Evolutionary conservation across 2,113 vertebrate genomes (phyloP), one percentile per base, ranked within the genome.

Genomic region (Cacatua alba): DNA sequence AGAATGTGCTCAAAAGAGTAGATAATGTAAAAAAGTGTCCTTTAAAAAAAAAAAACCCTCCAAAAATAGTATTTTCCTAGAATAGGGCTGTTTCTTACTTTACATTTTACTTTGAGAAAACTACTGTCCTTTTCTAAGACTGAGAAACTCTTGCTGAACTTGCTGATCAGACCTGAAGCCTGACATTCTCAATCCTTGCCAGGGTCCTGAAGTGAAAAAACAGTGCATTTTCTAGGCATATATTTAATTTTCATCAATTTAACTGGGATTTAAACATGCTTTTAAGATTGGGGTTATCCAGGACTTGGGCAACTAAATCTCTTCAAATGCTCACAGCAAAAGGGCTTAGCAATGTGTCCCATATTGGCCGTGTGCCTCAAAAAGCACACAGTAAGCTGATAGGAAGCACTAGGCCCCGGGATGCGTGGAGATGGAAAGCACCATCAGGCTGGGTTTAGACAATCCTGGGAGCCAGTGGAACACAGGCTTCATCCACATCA

Each of bases 361-460:
- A 3, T 11, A 4, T 2, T 37, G 55, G 39, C 55, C 31, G 35
- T 0, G 1, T 2, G 5, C 23, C 46, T 46, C 41, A 39, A 63
- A 41, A 44, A 91, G 41, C 10, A 10, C 8, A 7, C 3, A 31
- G 17, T 2, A 71, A 65, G 39, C 33, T 3, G 9, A 68, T 0
- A 5, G 24, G 51, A 89, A 78, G 23, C 55, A 59, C 17, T 60
- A 71, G 23, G 6, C 7, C 20, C 24, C 28, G 29, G 39, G 68
- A 52, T 31, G 9, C 28, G 53, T 62, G 19, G 23, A 74, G n/a
- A 44, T 0, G 5, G 33, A 51, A 87, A 48, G 17, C 4, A 5
- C 25, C 4, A 2, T n/a, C 20, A 53, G 55, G 65, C 18, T 52
- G 52, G 33, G 39, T 48, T 91, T n/a, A 55, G 55, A 13, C 21